Percentiles rank a stretch among this genome's conserved stretches.
Conservation (phyloP, 2,797 vertebrate species). For the Typhlichthys subterraneus region DNA sequence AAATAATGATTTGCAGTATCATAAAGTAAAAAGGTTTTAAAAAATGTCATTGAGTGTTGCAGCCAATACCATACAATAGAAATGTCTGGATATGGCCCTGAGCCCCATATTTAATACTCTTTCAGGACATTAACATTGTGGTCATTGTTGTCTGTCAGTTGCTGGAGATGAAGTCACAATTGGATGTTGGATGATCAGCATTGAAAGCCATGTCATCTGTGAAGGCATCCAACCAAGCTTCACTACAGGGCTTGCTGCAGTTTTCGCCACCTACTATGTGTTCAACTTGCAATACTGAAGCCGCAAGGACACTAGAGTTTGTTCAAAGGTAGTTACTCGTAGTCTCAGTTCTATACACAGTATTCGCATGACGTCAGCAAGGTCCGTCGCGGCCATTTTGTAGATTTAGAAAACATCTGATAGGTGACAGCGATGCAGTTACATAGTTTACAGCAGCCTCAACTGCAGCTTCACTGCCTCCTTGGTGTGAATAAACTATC, state of each 20-base stretch:
- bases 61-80: neutral
- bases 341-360: too few relatives aligned
- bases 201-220: neutral
- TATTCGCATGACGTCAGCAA: too few relatives aligned
- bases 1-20: slow-evolving; percentile 1
- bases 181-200: slow-evolving; percentile 1
- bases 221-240: slow-evolving; percentile 1
- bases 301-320: too few relatives aligned
- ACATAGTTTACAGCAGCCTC: too few relatives aligned
- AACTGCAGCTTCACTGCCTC: too few relatives aligned
- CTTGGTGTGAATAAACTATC: too few relatives aligned
- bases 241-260: slow-evolving; percentile 4
- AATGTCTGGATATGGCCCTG: neutral
- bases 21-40: neutral
- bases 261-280: neutral
- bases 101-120: neutral
- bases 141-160: slow-evolving; percentile 1
- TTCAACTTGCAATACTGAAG: neutral
- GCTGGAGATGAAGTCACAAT: neutral
- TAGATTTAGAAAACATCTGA: too few relatives aligned
- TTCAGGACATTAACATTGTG: neutral
- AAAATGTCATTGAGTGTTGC: neutral
- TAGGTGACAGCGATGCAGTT: slow-evolving; percentile 8
- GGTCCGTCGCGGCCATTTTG: too few relatives aligned
- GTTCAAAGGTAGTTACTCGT: too few relatives aligned